phyloP scores from a whole-genome alignment of 1,140 invertebrate species.

The Sarcophaga bullata region DNA sequence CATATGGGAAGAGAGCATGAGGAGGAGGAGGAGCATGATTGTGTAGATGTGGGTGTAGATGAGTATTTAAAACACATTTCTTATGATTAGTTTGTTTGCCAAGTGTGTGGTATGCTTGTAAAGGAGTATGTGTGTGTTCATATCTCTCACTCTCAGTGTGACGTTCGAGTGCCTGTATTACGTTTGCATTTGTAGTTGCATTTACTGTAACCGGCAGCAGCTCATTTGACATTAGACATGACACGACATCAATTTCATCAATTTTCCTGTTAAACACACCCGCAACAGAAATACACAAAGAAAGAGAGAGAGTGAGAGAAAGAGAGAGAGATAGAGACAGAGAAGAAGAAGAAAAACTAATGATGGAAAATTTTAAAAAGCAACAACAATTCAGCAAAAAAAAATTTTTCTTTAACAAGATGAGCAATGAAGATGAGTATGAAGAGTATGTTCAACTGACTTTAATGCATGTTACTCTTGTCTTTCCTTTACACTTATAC shows the following conservation, averaged over 20 bases:
- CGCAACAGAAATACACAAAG: neutral
- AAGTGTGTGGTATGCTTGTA: neutral
- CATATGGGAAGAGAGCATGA: no score
- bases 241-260: constrained; percentile 43
- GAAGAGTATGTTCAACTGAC: neutral
- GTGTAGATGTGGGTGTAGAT: no score
- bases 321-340: neutral
- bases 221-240: constrained; percentile 43
- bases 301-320: neutral
- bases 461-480: neutral
- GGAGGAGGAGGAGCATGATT: no score
- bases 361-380: no score
- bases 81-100: constrained; percentile 23
- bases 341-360: no score
- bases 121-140: neutral
- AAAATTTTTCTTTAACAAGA: no score
- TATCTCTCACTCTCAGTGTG: neutral
- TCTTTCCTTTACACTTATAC: no score
- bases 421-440: no score
- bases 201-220: constrained; percentile 38
- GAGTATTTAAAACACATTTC: constrained; percentile 6
- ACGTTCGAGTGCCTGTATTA: neutral
- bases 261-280: constrained; percentile 38
- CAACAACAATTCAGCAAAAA: no score
- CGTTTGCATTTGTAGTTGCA: constrained; percentile 18